A percentile compares a stretch with the other conserved stretches of the same genome.
phyloP scores from a whole-genome alignment of 2,113 vertebrate species.

The Chroicocephalus ridibundus region DNA sequence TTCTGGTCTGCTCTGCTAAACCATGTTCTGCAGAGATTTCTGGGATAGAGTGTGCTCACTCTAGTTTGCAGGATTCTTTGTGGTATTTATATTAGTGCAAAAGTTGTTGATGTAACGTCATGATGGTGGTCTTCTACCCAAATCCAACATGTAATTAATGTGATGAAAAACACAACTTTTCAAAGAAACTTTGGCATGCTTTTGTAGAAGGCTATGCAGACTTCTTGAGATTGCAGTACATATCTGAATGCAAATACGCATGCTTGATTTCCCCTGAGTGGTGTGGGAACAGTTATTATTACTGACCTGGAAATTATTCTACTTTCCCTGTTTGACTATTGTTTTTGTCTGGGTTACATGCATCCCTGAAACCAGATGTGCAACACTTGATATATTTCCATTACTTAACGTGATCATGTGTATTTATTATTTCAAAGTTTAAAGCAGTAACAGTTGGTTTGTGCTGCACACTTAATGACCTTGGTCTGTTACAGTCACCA shows the following conservation, averaged over 20 bases:
- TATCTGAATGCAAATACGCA: constrained; percentile 28
- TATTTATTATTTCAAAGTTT: neutral
- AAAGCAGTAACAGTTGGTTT: neutral
- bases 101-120: constrained; percentile 29
- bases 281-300: constrained; percentile 57
- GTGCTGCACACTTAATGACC: neutral
- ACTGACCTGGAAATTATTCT: constrained; percentile 67
- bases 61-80: neutral
- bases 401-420: neutral
- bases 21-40: neutral
- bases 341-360: constrained; percentile 50
- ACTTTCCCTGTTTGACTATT: constrained; percentile 47
- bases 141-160: constrained; percentile 35
- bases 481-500: neutral
- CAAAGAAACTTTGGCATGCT: constrained; percentile 27
- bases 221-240: neutral
- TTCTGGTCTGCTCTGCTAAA: neutral
- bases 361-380: constrained; percentile 65
- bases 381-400: constrained; percentile 37
- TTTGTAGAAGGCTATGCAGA: neutral
- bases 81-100: constrained; percentile 23
- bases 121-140: constrained; percentile 37
- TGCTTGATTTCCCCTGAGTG: constrained; percentile 60
- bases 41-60: neutral
- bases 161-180: constrained; percentile 55